Base-by-base conservation (phyloP, 2,888 invertebrate genomes). In the Leptura quadrifasciata region DNA sequence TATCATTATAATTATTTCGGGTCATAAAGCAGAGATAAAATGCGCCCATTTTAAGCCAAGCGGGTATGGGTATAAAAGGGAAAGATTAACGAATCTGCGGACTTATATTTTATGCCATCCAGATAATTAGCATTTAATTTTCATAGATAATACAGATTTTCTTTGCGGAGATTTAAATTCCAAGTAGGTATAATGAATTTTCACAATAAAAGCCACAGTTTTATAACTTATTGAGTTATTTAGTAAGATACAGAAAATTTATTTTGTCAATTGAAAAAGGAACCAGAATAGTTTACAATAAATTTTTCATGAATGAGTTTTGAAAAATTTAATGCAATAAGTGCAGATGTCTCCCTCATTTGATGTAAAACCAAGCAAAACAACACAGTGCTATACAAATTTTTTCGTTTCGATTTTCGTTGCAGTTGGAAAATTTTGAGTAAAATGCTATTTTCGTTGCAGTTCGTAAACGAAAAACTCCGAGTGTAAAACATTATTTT, bases 1-100 rank as follows among this genome's bases (percentile, higher is more conserved):
- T 35, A 69, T 69, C 69, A 58, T 60, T 71, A 24, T 61, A 61
- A 61, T 71, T 71, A 61, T 71, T 71, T 61, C n/a, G 47, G 6
- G 18, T 52, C 17, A 71, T 71, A 27, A 60, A 61, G 71, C 58
- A 21, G 20, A 35, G 69, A 69, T 58, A 69, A 71, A 71, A 52
- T 24, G 21, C 21, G 17, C 8, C 60, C 61, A 52, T 60, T 52
- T 47, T n/a, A 39, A 17, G 20, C 20, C 57, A 58, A 47, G 24
- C 17, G 35, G 12, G n/a, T 35, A 35, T 35, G 35, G 12, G n/a
- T 35, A 35, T 35, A 35, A 58, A 69, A 20, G 39, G n/a, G 21
- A 21, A 18, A 69, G 69, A 69, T 57, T 57, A 57, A 9, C 17
- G 27, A 57, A n/a, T 68, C 21, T 21, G 35, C 12, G 57, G 57